Percentiles rank a stretch among this genome's conserved stretches.
Evolutionary conservation across 2,113 vertebrate genomes (phyloP).

Genomic region (Cricetomys ansorgei): DNA sequence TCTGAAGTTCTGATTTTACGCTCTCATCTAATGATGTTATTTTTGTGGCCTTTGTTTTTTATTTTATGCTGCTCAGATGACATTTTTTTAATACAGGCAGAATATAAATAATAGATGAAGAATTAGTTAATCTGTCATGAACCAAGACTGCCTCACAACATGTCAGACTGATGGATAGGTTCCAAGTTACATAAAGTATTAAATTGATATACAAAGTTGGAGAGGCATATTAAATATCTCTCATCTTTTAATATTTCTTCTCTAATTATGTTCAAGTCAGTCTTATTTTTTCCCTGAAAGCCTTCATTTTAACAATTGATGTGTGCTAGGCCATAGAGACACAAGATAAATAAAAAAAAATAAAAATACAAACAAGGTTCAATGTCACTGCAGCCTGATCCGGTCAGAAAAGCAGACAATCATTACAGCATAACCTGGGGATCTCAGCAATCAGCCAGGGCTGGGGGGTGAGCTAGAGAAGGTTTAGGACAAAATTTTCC

Average conservation of each 20-base stretch:
- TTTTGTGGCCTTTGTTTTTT: conserved; percentile 50
- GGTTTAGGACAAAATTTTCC: not conserved
- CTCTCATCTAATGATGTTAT: conserved; percentile 43
- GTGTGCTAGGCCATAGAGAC: not conserved
- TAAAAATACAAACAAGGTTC: conserved; percentile 32
- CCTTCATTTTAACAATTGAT: not conserved
- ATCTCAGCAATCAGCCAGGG: rapidly evolving
- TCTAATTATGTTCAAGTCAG: not conserved
- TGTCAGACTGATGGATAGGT: conserved; percentile 60
- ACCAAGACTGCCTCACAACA: conserved; percentile 58
- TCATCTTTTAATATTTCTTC: conserved; percentile 51
- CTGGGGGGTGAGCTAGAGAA: not conserved
- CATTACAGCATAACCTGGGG: not conserved
- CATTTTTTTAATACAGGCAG: conserved; percentile 45
- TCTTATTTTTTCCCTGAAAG: not conserved
- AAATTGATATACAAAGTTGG: conserved; percentile 47
- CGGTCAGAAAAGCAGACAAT: not conserved
- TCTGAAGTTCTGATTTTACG: not conserved
- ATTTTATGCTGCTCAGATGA: conserved; percentile 10
- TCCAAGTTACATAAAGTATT: conserved; percentile 64
- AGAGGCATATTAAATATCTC: conserved; percentile 8
- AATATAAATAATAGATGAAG: conserved; percentile 72
- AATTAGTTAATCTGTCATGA: conserved; percentile 72
- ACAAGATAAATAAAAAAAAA: conserved; percentile 33
- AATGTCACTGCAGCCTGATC: conserved; percentile 21